Evolutionary conservation across 64 coral and sea anemone species (phyloP), one percentile per base, ranked within the genome.

Genomic region (Catalaphyllia jardinei): DNA sequence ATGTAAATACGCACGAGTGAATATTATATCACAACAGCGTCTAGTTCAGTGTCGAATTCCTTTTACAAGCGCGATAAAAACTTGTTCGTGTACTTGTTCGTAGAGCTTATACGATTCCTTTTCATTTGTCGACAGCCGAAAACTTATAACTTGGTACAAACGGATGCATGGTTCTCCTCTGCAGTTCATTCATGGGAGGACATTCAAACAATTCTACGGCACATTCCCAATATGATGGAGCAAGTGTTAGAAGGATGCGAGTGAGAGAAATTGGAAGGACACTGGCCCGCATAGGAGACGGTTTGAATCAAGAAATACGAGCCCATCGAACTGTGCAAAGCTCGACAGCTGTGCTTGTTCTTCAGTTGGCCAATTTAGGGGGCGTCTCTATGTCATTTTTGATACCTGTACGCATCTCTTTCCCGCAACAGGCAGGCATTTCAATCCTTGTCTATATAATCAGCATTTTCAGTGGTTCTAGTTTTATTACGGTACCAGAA

Each of bases 261-360:
- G 22, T 38, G 16, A 85, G 81, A 35, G 62, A 85, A 15, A 17
- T 51, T 71, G 81, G 81, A 51, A 85, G 81, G 35, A 24, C 63
- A 28, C n/a, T 85, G 33, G 81, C 81, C 71, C 8, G n/a, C 31
- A 85, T 85, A 17, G 81, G 81, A 71, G 81, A 85, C 81, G 71
- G 51, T 85, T 85, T 85, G 46, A 71, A 85, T 85, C 61, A 85
- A 85, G 62, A 50, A 71, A 27, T 35, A 4, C 17, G 11, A 20
- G 14, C 59, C 31, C 62, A 38, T 39, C 49, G 81, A 71, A 49
- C 59, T 83, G 20, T 22, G 20, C 29, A 42, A 30, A 24, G 8
- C 24, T 62, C 33, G 39, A 71, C 81, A 27, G 31, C 64, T 52
- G 39, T 85, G 8, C 13, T 55, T 19, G 50, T 79, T 27, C 15